phyloP scores from a whole-genome alignment of 2,797 vertebrate species.

The Malacoraja senta region DNA sequence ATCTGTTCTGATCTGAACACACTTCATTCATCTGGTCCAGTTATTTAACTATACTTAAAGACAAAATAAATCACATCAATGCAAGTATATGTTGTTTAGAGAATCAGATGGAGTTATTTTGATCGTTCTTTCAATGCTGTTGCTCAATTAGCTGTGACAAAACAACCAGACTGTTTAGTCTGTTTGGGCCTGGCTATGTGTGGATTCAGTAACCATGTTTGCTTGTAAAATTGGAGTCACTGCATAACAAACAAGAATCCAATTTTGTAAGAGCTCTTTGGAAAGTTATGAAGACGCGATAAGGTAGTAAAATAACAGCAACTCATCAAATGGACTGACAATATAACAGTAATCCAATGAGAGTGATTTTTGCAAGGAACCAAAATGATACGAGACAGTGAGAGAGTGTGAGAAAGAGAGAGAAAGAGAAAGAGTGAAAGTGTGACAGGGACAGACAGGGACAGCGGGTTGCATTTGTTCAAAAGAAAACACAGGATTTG shows the following conservation, averaged over 20 bases:
- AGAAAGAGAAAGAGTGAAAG: too few relatives aligned
- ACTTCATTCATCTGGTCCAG: too few relatives aligned
- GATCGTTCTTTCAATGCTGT: too few relatives aligned
- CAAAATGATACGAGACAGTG: too few relatives aligned
- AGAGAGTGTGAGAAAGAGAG: too few relatives aligned
- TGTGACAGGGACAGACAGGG: background rate
- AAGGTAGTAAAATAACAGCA: background rate
- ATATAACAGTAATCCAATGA: background rate
- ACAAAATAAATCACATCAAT: background rate
- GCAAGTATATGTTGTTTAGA: background rate
- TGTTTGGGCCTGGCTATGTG: background rate
- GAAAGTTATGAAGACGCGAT: background rate
- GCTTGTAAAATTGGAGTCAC: background rate
- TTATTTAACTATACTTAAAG: too few relatives aligned
- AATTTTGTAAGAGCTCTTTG: background rate
- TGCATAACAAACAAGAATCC: background rate
- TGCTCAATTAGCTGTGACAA: too few relatives aligned
- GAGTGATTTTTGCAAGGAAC: background rate
- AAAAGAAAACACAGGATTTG: slow-evolving; percentile 46
- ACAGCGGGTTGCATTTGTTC: background rate
- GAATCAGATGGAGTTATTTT: too few relatives aligned
- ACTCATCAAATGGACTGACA: background rate
- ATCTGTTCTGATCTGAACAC: too few relatives aligned
- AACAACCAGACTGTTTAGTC: background rate
- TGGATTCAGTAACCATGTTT: background rate